These are phyloP conservation scores for Sardina pilchardus DNA, from an alignment of 2,113 vertebrate genomes.

Conservation along the genomic window DNA sequence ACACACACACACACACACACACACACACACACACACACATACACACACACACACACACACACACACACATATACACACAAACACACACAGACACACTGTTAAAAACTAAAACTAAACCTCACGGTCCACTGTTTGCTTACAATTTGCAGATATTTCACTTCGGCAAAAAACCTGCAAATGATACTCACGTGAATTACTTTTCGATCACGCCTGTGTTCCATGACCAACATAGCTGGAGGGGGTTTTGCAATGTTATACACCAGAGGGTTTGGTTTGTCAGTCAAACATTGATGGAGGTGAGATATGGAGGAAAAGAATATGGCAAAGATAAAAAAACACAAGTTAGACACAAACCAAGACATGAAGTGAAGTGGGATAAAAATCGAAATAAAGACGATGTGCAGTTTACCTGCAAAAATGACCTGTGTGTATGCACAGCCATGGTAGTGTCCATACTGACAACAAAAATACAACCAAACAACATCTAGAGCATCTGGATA, in stretches of 20 bases:
- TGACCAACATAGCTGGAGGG: conserved; percentile 33
- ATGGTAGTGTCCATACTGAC: background rate
- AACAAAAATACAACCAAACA: conserved; percentile 9
- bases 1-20: no score
- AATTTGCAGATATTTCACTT: background rate
- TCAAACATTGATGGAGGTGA: conserved; percentile 46
- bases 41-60: no score
- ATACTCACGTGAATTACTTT: conserved; percentile 36
- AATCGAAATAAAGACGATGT: conserved; percentile 29
- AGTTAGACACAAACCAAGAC: conserved; percentile 34
- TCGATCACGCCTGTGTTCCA: conserved; percentile 24
- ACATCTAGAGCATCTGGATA: background rate
- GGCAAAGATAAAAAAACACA: conserved; percentile 41
- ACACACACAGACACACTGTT: background rate
- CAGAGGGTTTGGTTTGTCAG: conserved; percentile 28
- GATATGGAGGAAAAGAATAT: conserved; percentile 40
- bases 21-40: background rate
- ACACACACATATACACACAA: no score
- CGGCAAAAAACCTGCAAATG: background rate
- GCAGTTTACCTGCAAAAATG: conserved; percentile 22
- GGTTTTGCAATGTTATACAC: conserved; percentile 20
- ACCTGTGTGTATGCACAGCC: background rate
- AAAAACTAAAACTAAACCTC: background rate
- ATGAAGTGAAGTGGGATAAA: conserved; percentile 20
- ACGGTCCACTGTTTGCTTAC: background rate